Percentiles rank a stretch among this genome's conserved stretches.
Conservation (phyloP, 2,113 vertebrate species). For the Amphilophus citrinellus region DNA sequence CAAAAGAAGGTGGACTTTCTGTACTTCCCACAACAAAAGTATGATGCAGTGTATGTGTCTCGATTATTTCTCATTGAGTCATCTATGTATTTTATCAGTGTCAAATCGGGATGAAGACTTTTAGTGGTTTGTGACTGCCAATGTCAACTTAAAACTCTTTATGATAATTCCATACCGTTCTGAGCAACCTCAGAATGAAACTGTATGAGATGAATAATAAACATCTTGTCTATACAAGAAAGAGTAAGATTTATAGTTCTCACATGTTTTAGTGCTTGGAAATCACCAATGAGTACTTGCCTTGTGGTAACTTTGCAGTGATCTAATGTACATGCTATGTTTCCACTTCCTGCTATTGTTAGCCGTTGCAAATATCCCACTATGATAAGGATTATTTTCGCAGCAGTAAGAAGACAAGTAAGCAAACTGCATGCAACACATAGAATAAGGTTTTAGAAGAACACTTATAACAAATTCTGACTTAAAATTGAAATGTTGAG, state of each 20-base stretch:
- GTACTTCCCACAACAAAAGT: background rate
- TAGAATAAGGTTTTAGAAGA: background rate
- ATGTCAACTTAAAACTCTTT: background rate
- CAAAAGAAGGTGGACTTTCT: background rate
- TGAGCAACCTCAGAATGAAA: background rate
- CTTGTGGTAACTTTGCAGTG: background rate
- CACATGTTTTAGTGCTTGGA: background rate
- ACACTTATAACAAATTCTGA: background rate
- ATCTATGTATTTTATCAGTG: background rate
- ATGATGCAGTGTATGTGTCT: background rate
- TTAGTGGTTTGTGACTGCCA: background rate
- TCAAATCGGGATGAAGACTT: background rate
- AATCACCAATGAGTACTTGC: slow-evolving; percentile 14
- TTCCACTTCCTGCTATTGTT: slow-evolving; percentile 28
- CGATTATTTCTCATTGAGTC: background rate
- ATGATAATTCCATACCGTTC: background rate
- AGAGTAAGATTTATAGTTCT: background rate
- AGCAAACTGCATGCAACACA: background rate
- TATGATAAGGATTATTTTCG: background rate
- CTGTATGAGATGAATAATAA: background rate
- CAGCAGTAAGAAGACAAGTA: background rate
- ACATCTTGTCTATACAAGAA: background rate
- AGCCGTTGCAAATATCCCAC: background rate
- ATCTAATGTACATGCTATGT: background rate
- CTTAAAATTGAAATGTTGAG: background rate